phyloP scores from a whole-genome alignment of 1,140 invertebrate genomes.

The Drosophila mayri region DNA sequence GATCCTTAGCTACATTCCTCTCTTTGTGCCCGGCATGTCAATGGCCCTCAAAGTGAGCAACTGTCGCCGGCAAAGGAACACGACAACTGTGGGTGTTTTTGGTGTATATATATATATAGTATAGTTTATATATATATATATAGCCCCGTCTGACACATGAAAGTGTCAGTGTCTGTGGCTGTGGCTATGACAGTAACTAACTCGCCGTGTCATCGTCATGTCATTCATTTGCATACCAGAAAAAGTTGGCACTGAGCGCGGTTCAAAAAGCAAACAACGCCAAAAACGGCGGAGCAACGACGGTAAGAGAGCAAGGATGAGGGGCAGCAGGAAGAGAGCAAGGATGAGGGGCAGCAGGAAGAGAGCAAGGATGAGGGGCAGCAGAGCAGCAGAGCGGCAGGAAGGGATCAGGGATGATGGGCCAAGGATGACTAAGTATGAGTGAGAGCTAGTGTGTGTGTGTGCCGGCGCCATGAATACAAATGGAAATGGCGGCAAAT shows the following conservation, averaged over 20 bases:
- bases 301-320: background rate
- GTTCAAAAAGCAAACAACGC: conserved; percentile 14
- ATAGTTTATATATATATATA: background rate
- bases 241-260: conserved; percentile 41
- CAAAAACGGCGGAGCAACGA: background rate
- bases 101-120: background rate
- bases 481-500: conserved; percentile 45
- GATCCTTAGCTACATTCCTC: background rate
- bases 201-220: conserved; percentile 59
- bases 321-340: no score
- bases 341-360: no score
- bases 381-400: no score
- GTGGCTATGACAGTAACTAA: conserved; percentile 35
- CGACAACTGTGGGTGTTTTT: background rate
- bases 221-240: conserved; percentile 69
- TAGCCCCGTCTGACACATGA: conserved; percentile 1
- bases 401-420: conserved; percentile 23
- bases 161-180: conserved; percentile 3
- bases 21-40: conserved; percentile 22
- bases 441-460: conserved; percentile 1
- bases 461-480: conserved; percentile 59
- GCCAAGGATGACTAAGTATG: conserved; percentile 29
- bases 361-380: no score
- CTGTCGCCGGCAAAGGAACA: conserved; percentile 15
- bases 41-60: conserved; percentile 40